A percentile compares a stretch with the other conserved stretches of the same genome.
These are phyloP conservation scores for Eutrigla gurnardus DNA, from an alignment of 2,797 vertebrate genomes.

Conservation along the genomic window DNA sequence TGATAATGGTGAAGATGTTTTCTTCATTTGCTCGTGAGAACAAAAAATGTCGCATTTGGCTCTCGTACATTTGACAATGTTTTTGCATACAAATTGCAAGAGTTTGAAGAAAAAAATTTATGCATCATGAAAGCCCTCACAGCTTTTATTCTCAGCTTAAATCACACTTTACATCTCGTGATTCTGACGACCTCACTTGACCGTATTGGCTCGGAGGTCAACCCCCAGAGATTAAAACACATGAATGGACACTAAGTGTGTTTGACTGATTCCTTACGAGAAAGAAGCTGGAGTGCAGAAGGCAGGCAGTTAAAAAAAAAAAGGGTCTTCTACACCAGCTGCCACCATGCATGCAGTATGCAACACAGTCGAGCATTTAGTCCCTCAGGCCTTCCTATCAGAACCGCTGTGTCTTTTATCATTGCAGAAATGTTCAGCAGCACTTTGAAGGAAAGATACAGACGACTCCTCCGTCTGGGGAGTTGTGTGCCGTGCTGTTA, in stretches of 20 bases:
- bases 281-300: conserved; percentile 19
- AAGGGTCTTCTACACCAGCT: conserved; percentile 15
- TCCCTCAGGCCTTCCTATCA: conserved; percentile 61
- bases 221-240: conserved; percentile 10
- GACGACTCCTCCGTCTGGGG: conserved; percentile 50
- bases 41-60: background rate
- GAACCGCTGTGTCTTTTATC: conserved; percentile 58
- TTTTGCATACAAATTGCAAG: background rate
- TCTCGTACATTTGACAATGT: background rate
- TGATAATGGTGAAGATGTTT: background rate
- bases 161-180: conserved; percentile 15
- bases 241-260: conserved; percentile 6
- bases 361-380: conserved; percentile 30
- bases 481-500: conserved; percentile 41
- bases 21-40: background rate
- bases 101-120: background rate
- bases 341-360: conserved; percentile 45
- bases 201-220: conserved; percentile 25
- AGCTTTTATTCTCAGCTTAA: conserved; percentile 20
- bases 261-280: conserved; percentile 3
- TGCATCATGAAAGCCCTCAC: conserved; percentile 23
- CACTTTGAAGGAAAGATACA: conserved; percentile 62
- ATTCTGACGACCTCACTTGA: conserved; percentile 10
- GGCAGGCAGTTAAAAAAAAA: conserved; percentile 31
- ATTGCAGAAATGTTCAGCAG: conserved; percentile 52